Percentiles rank a stretch among this genome's conserved stretches.
These are phyloP conservation scores for Mus pahari DNA, from an alignment of 2,113 vertebrate genomes.

Conservation along the genomic window DNA sequence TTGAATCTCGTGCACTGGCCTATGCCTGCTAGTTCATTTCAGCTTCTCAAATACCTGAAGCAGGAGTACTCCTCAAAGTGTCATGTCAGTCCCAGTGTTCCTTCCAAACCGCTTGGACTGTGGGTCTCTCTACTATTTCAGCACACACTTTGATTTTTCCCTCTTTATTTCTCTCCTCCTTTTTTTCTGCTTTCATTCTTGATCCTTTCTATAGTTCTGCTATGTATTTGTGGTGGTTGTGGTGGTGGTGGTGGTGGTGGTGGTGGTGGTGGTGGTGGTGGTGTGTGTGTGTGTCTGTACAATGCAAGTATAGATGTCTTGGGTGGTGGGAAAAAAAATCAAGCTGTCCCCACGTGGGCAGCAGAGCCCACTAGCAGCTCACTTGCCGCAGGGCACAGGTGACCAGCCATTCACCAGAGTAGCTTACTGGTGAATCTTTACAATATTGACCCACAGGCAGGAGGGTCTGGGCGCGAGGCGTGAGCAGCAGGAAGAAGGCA, in stretches of 20 bases:
- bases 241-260: not conserved
- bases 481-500: not conserved
- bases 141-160: not conserved
- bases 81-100: not conserved
- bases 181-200: not conserved
- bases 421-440: slow-evolving; percentile 43
- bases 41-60: slow-evolving; percentile 7
- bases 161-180: not conserved
- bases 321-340: not conserved
- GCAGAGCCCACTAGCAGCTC: not conserved
- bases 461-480: not conserved
- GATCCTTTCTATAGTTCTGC: not conserved
- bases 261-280: not conserved
- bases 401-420: not conserved
- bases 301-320: not conserved
- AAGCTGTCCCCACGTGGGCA: not conserved
- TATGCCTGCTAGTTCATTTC: not conserved
- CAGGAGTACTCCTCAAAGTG: not conserved
- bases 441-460: not conserved
- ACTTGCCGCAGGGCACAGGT: not conserved
- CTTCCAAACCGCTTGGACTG: not conserved
- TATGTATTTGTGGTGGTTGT: not conserved
- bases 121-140: not conserved
- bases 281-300: not conserved
- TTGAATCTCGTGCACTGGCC: not conserved